Evolutionary conservation across 2,888 invertebrate genomes (phyloP).

Genomic region (Bellardia bayeri): DNA sequence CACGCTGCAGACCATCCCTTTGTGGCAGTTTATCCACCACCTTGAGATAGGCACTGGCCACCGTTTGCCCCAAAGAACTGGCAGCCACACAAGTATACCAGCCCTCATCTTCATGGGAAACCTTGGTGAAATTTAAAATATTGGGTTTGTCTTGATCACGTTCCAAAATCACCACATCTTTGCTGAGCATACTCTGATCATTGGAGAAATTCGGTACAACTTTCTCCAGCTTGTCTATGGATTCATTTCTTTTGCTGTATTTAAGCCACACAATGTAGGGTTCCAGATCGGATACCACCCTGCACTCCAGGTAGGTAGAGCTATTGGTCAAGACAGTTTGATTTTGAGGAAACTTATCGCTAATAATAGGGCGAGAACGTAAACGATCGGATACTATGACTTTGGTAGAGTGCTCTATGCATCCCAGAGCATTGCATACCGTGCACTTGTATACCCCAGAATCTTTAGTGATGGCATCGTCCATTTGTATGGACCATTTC

Average conservation of each 20-base stretch:
- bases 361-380: conserved; percentile 93
- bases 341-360: conserved; percentile 92
- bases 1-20: conserved; percentile 78
- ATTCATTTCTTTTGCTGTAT: conserved; percentile 77
- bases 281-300: conserved; percentile 92
- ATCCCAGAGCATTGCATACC: conserved; percentile 92
- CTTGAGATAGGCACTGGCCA: conserved; percentile 92
- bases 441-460: conserved; percentile 94
- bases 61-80: conserved; percentile 92
- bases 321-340: conserved; percentile 90
- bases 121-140: conserved; percentile 91
- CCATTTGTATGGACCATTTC: conserved; percentile 90
- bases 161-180: conserved; percentile 71
- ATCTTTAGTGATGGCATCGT: conserved; percentile 92
- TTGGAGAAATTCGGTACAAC: conserved; percentile 71
- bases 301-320: conserved; percentile 90
- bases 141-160: conserved; percentile 84
- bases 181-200: conserved; percentile 52
- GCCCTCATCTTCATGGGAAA: conserved; percentile 95
- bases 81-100: conserved; percentile 98
- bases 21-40: conserved; percentile 86
- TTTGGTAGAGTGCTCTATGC: conserved; percentile 89
- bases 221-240: conserved; percentile 75
- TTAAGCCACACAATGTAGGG: conserved; percentile 92
- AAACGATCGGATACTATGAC: conserved; percentile 91